Conservation (phyloP, 2,888 invertebrate species). For the Bombylius discolor region DNA sequence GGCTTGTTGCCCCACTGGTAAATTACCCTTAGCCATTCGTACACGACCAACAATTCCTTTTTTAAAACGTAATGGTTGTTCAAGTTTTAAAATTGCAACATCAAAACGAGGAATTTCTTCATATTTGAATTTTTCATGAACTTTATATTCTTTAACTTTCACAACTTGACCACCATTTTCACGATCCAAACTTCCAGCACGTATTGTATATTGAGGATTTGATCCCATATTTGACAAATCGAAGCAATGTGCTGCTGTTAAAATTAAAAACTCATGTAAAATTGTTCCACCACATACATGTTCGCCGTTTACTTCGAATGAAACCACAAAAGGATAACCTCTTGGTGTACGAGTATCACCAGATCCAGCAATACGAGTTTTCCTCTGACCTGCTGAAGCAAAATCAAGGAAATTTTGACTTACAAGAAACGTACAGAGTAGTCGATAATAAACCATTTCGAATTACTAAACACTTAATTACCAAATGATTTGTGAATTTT, state of each 20-base stretch:
- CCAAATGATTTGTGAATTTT: too few species aligned
- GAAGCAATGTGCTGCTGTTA: not conserved
- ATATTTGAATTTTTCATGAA: not conserved
- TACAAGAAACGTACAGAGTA: too few species aligned
- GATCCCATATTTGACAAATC: too few species aligned
- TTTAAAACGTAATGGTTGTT: not conserved
- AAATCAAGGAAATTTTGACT: too few species aligned
- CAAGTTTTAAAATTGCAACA: not conserved
- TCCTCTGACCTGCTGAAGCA: too few species aligned
- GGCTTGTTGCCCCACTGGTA: not conserved
- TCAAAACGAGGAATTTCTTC: not conserved
- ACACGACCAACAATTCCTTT: not conserved
- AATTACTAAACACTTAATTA: too few species aligned
- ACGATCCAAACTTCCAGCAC: not conserved
- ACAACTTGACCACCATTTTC: not conserved
- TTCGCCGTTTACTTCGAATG: not conserved
- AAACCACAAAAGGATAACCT: not conserved
- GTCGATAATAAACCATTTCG: too few species aligned
- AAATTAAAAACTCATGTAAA: not conserved
- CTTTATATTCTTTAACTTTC: not conserved
- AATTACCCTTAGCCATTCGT: not conserved
- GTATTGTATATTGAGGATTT: not conserved
- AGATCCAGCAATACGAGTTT: too few species aligned
- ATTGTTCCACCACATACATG: not conserved
- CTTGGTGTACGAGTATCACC: too few species aligned